Base-by-base conservation (phyloP, 2,797 vertebrate species). In the Neosilurus mollespiculum region DNA sequence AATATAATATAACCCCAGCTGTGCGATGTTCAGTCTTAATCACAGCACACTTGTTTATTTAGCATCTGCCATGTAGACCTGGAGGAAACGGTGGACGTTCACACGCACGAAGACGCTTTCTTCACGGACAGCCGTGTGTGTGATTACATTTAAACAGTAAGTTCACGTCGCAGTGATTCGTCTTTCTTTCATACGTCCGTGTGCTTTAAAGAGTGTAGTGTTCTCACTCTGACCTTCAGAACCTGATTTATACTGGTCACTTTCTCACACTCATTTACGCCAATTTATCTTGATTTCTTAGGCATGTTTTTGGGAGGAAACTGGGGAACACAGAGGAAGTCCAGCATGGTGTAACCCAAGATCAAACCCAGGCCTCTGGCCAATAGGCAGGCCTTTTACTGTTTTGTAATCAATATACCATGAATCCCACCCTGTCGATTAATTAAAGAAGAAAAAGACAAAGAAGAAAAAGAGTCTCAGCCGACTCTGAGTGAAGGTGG, bases 21-120 rank as follows among this genome's bases (percentile, higher is more conserved):
- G 72, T 59, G 54, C 53, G 30, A 16, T 12, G 53, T 51, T 37
- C 49, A 59, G 93, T 89, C 91, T 73, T 93, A 94, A 95, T 95
- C 91, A 94, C 87, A 90, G 87, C 83, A 87, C 89, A 89, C 90
- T 86, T 91, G 92, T 86, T 90, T 88, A 15, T 91, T 91, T 89
- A 83, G 72, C 16, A 91, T 85, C 87, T 59, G 24, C 34, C 87
- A 89, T 94, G 93, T 93, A 90, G 18, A 4, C 18, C 11, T 7
- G 4, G 92, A 94, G 94, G 93, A 92, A 88, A 84, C 92, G 94
- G 30, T 83, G 89, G 86, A 78, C 83, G 82, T 89, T 89, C 79
- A 51, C 88, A 89, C 87, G 89, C 88, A 49, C 51, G 20, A 16
- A 62, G 34, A 61, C 62, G 11, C 14, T 14, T 22, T 34, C 18